phyloP scores from a whole-genome alignment of 2,888 invertebrate genomes.

The Cryptophagus acutangulus region DNA sequence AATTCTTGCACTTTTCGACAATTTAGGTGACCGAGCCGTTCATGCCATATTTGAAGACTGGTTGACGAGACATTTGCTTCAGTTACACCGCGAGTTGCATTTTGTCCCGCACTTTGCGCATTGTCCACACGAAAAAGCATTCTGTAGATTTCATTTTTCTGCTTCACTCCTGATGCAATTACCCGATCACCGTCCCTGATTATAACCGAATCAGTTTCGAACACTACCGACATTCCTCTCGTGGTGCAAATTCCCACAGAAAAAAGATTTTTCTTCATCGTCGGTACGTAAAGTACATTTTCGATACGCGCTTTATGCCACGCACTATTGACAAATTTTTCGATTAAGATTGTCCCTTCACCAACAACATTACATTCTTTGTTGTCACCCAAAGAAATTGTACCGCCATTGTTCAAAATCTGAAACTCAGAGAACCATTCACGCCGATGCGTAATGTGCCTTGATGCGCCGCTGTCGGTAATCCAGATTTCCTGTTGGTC shows the following conservation, averaged over 20 bases:
- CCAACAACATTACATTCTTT: constrained; percentile 24
- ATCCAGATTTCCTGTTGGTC: too few species aligned
- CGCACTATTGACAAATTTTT: constrained; percentile 23
- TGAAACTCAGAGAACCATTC: too few species aligned
- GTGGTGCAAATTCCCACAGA: constrained; percentile 34
- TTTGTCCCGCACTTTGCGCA: too few species aligned
- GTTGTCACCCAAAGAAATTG: constrained; percentile 29
- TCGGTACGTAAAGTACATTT: constrained; percentile 34
- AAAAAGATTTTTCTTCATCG: constrained; percentile 35
- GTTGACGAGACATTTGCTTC: constrained; percentile 17
- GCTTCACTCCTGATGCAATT: constrained; percentile 19
- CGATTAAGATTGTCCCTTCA: constrained; percentile 26
- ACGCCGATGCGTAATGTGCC: too few species aligned
- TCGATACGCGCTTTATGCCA: constrained; percentile 26
- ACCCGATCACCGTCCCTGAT: constrained; percentile 17
- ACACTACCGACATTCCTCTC: constrained; percentile 30
- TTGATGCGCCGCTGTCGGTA: too few species aligned
- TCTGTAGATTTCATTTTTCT: constrained; percentile 27
- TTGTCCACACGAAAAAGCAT: constrained; percentile 22
- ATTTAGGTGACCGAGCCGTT: constrained; percentile 16
- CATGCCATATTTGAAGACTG: constrained; percentile 13
- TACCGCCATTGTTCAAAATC: too few species aligned
- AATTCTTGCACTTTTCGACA: constrained; percentile 10
- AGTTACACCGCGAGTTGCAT: too few species aligned
- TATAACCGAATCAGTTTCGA: constrained; percentile 22